phyloP scores from a whole-genome alignment of 1,140 invertebrate species.

The Asbolus verrucosus region DNA sequence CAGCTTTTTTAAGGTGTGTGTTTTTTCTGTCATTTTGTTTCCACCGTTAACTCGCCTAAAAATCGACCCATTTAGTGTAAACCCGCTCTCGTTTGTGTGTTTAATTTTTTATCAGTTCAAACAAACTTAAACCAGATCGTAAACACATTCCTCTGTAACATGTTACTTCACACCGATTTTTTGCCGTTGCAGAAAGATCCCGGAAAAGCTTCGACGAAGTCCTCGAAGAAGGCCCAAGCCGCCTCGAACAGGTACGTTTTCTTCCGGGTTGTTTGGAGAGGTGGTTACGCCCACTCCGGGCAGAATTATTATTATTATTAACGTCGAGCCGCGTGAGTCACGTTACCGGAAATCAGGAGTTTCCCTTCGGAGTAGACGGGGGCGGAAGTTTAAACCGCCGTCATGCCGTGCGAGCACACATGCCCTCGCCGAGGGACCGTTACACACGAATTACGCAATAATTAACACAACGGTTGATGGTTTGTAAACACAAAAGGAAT shows the following conservation, averaged over 20 bases:
- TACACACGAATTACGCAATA: constrained; percentile 6
- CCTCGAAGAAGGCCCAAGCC: constrained; percentile 3
- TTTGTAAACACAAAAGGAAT: constrained; percentile 22
- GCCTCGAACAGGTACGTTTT: background rate
- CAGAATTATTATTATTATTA: background rate
- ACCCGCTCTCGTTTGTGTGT: too few species aligned
- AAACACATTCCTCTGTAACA: too few species aligned
- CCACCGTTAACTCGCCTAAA: too few species aligned
- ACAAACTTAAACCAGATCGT: too few species aligned
- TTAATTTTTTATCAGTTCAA: too few species aligned
- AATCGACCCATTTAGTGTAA: too few species aligned
- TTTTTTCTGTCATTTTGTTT: too few species aligned
- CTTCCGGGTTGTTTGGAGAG: background rate
- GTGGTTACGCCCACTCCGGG: background rate
- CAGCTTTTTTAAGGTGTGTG: too few species aligned
- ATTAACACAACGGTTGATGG: constrained; percentile 23
- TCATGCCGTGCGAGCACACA: background rate
- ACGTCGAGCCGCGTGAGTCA: background rate
- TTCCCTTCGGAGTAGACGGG: background rate
- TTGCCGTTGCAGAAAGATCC: constrained; percentile 15
- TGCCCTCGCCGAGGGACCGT: background rate
- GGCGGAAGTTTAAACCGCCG: constrained; percentile 21
- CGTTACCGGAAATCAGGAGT: constrained; percentile 16
- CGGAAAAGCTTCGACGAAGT: background rate
- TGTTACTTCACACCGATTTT: background rate